Evolutionary conservation across 1,140 invertebrate species (phyloP).

Genomic region (Orchestia grillus): DNA sequence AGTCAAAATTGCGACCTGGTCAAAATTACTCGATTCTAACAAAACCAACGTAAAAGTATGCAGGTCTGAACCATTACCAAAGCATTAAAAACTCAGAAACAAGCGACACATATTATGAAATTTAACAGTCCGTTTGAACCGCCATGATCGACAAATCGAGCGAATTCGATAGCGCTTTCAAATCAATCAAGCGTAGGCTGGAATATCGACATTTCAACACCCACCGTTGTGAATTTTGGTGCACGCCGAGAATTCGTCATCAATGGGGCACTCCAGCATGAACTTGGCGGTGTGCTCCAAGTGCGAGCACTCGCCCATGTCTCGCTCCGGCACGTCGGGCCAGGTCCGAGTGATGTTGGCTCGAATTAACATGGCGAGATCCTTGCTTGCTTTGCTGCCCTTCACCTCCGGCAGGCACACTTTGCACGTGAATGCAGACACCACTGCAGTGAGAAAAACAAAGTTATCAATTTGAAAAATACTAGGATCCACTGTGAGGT

Average conservation of each 20-base stretch:
- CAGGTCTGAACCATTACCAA: too few relatives aligned
- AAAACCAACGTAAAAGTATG: too few relatives aligned
- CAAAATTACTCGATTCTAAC: too few relatives aligned
- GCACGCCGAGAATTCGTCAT: constrained; percentile 1
- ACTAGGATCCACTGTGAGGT: too few relatives aligned
- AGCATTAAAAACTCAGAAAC: too few relatives aligned
- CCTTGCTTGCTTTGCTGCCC: constrained; percentile 1
- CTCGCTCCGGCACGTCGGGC: neutral
- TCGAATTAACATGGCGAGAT: neutral
- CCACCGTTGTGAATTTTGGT: constrained; percentile 4
- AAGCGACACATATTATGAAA: too few relatives aligned
- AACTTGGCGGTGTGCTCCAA: neutral
- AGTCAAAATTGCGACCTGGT: too few relatives aligned
- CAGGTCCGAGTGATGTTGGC: constrained; percentile 35
- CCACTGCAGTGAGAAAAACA: neutral
- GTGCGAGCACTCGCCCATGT: neutral
- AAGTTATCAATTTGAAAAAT: too few relatives aligned
- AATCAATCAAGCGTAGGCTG: neutral
- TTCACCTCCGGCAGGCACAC: constrained; percentile 17
- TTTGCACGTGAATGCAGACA: constrained; percentile 19
- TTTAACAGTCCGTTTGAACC: neutral
- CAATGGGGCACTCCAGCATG: constrained; percentile 21
- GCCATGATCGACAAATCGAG: neutral
- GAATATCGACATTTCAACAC: neutral
- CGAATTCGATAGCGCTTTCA: neutral